Percentiles rank a stretch among this genome's conserved stretches.
phyloP scores from a whole-genome alignment of 2,888 invertebrate genomes.

The Andricus quercusramuli region DNA sequence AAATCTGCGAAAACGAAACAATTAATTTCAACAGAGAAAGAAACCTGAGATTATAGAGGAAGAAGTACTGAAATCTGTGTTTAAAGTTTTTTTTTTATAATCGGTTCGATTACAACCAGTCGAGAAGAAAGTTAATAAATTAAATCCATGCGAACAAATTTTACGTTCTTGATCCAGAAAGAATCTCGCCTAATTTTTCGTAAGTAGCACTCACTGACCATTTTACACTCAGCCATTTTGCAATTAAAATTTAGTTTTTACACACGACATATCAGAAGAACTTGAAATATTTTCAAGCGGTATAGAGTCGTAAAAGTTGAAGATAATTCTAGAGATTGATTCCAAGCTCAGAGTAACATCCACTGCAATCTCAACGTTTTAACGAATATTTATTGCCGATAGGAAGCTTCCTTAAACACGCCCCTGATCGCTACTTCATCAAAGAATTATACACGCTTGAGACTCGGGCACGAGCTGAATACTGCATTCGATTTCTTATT shows the following conservation, averaged over 20 bases:
- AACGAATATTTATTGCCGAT: conserved; percentile 59
- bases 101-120: background rate
- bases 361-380: conserved; percentile 51
- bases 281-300: background rate
- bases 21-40: conserved; percentile 53
- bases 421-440: conserved; percentile 51
- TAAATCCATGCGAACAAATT: background rate
- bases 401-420: conserved; percentile 44
- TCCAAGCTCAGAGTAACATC: conserved; percentile 48
- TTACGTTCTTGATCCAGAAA: background rate
- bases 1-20: conserved; percentile 46
- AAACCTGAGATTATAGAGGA: conserved; percentile 52
- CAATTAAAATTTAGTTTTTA: background rate
- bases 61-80: background rate
- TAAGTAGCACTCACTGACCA: background rate
- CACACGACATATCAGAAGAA: background rate
- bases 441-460: conserved; percentile 29
- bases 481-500: conserved; percentile 8
- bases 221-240: too few species aligned
- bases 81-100: background rate
- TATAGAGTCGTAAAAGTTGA: conserved; percentile 50
- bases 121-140: background rate
- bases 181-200: background rate
- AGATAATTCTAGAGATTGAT: conserved; percentile 51
- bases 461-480: conserved; percentile 31